Conservation (phyloP, 2,797 vertebrate species). For the Falco columbarius region DNA sequence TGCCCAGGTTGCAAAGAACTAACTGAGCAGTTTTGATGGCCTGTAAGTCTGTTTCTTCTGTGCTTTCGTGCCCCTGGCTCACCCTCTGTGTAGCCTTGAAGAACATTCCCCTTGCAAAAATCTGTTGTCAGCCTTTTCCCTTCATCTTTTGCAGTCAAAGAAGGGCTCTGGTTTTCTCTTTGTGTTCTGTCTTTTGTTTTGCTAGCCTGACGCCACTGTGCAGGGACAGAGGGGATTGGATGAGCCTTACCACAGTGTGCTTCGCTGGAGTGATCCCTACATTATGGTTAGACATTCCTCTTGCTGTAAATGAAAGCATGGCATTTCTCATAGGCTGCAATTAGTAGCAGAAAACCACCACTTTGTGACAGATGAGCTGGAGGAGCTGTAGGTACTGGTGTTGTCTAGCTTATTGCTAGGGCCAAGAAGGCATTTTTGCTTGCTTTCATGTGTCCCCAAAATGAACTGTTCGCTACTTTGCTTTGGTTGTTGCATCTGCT, state of each 20-base stretch:
- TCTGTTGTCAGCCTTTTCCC: background rate
- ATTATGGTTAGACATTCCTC: background rate
- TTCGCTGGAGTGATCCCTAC: background rate
- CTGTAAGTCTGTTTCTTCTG: background rate
- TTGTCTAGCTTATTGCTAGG: background rate
- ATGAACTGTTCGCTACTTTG: background rate
- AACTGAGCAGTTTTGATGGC: background rate
- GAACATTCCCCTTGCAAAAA: background rate
- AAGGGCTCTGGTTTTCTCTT: slow-evolving; percentile 14
- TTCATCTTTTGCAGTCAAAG: background rate
- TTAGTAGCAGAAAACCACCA: background rate
- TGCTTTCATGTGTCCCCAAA: background rate
- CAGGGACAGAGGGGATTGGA: background rate
- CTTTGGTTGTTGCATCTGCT: background rate
- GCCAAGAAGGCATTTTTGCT: background rate
- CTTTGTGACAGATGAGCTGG: background rate
- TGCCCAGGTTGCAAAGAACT: background rate
- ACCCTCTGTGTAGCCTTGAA: background rate
- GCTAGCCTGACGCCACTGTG: background rate
- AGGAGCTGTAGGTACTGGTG: background rate
- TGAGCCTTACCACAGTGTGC: background rate
- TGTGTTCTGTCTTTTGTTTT: background rate
- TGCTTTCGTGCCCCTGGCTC: background rate
- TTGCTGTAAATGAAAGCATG: background rate
- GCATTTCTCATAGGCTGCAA: background rate